Conservation (phyloP, 2,888 invertebrate genomes). For the Ochropacha duplaris region DNA sequence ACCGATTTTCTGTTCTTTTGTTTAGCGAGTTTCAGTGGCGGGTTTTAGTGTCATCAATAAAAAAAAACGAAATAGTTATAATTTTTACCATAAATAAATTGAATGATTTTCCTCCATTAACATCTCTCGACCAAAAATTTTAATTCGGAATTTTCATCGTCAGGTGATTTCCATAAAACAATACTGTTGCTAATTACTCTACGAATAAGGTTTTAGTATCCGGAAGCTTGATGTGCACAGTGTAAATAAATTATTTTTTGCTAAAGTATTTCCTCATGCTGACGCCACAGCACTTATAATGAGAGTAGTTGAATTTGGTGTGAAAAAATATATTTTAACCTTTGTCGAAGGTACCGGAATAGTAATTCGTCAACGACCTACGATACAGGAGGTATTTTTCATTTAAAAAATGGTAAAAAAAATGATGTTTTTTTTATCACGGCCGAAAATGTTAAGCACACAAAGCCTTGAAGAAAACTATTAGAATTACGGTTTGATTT, state of each 20-base stretch:
- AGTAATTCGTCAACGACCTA: neutral
- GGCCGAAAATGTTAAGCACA: no score
- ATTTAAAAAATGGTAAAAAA: no score
- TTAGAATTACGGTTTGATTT: no score
- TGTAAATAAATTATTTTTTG: constrained; percentile 4
- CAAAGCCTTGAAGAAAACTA: no score
- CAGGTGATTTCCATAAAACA: neutral
- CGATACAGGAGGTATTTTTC: no score
- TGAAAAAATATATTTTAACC: neutral
- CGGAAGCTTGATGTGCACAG: constrained; percentile 2
- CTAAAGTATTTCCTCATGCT: neutral
- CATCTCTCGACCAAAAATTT: neutral
- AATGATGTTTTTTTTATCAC: no score
- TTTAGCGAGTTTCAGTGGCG: no score
- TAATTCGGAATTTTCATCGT: neutral
- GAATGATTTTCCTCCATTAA: neutral
- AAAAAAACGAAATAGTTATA: no score
- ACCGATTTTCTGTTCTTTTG: no score
- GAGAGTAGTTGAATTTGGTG: neutral
- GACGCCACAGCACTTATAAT: neutral
- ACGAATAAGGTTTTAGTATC: constrained; percentile 3
- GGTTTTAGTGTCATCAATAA: no score
- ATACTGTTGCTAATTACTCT: constrained; percentile 3
- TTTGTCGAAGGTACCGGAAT: neutral
- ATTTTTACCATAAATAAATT: no score